phyloP scores from a whole-genome alignment of 2,888 invertebrate genomes.

The Conistra vaccinii region DNA sequence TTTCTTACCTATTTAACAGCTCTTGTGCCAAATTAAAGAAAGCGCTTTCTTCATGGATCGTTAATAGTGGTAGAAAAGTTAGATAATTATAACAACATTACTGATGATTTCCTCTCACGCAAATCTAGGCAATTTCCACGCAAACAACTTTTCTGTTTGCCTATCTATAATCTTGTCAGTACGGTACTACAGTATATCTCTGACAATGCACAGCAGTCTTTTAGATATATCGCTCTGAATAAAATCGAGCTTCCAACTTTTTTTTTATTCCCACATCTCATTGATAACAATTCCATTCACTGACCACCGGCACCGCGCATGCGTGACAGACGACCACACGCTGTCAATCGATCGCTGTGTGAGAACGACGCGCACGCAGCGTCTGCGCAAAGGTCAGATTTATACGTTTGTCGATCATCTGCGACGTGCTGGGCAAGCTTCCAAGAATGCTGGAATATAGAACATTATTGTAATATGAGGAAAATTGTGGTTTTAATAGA shows the following conservation, averaged over 20 bases:
- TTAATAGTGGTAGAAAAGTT: neutral
- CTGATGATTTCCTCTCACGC: neutral
- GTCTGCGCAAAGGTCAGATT: constrained; percentile 49
- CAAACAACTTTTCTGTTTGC: neutral
- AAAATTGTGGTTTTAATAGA: constrained; percentile 44
- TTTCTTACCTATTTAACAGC: neutral
- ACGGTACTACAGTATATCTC: neutral
- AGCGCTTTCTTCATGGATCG: neutral
- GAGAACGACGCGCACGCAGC: constrained; percentile 58
- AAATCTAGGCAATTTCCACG: neutral
- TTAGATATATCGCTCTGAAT: neutral
- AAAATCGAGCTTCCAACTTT: neutral
- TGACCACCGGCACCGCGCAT: constrained; percentile 52
- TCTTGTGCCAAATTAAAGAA: neutral
- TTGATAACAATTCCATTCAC: constrained; percentile 51
- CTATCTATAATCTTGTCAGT: neutral
- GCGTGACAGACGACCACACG: constrained; percentile 45
- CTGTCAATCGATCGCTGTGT: constrained; percentile 59
- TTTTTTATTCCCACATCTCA: constrained; percentile 43
- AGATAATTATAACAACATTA: neutral
- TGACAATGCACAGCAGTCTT: neutral
- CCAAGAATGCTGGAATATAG: constrained; percentile 68
- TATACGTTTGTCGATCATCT: constrained; percentile 56
- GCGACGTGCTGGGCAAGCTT: constrained; percentile 61
- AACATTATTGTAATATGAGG: constrained; percentile 54